Evolutionary conservation across 2,888 invertebrate genomes (phyloP).

Genomic region (Ochropleura leucogaster): DNA sequence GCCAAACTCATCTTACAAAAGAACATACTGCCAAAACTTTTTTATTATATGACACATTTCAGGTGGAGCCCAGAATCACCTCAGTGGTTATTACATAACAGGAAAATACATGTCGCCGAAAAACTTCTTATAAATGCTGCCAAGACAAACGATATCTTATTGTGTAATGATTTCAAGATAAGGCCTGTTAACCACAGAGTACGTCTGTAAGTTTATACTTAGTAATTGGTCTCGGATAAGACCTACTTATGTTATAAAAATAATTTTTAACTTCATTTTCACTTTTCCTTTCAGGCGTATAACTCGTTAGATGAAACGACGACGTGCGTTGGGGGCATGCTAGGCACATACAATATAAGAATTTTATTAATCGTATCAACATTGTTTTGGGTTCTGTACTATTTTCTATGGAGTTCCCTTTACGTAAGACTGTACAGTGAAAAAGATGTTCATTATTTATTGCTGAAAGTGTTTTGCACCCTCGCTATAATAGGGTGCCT

Average conservation of each 20-base stretch:
- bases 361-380: constrained; percentile 69
- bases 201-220: constrained; percentile 77
- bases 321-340: constrained; percentile 77
- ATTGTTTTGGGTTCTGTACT: constrained; percentile 78
- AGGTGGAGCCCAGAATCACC: constrained; percentile 87
- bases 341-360: constrained; percentile 79
- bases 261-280: background rate
- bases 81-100: constrained; percentile 84
- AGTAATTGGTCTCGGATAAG: constrained; percentile 33
- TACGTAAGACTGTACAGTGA: constrained; percentile 77
- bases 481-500: constrained; percentile 72
- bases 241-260: background rate
- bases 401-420: constrained; percentile 79
- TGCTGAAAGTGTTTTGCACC: constrained; percentile 73
- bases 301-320: constrained; percentile 80
- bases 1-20: background rate
- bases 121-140: constrained; percentile 79
- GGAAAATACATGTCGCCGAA: constrained; percentile 81
- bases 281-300: constrained; percentile 81
- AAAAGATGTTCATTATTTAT: constrained; percentile 62
- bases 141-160: constrained; percentile 75
- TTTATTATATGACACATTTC: constrained; percentile 39
- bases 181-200: constrained; percentile 86
- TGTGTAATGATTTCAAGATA: constrained; percentile 85
- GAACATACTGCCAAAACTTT: constrained; percentile 11